Evolutionary conservation across 2,113 vertebrate species (phyloP).

Genomic region (Corythoichthys haematopterus): DNA sequence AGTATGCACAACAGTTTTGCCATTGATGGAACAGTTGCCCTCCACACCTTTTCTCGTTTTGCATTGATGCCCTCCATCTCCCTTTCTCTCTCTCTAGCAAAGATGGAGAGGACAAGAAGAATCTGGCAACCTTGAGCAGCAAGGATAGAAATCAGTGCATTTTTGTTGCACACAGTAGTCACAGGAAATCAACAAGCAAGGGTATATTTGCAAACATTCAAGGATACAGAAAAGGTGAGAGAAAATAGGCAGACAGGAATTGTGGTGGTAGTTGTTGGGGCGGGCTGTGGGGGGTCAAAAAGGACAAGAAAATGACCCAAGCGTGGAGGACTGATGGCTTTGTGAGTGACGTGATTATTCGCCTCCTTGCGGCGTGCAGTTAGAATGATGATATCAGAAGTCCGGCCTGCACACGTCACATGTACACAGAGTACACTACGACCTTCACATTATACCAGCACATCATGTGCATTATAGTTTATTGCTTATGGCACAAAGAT

Average conservation of each 20-base stretch:
- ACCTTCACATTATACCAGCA: conserved; percentile 60
- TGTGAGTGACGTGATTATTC: conserved; percentile 71
- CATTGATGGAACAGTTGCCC: conserved; percentile 75
- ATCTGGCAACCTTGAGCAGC: conserved; percentile 58
- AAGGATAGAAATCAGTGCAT: conserved; percentile 50
- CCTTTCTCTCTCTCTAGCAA: conserved; percentile 36
- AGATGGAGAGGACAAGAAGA: conserved; percentile 45
- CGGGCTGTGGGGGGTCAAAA: neutral
- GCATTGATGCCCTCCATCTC: conserved; percentile 54
- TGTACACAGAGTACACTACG: conserved; percentile 41
- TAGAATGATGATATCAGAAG: conserved; percentile 63
- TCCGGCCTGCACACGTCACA: conserved; percentile 29
- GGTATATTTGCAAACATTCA: conserved; percentile 43
- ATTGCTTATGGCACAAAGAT: conserved; percentile 51
- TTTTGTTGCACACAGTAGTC: conserved; percentile 40
- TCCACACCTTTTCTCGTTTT: conserved; percentile 49
- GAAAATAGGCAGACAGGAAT: conserved; percentile 10
- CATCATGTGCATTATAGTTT: conserved; percentile 55
- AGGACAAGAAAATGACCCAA: conserved; percentile 56
- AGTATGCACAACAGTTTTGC: conserved; percentile 49
- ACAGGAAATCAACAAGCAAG: conserved; percentile 48
- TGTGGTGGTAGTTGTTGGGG: neutral
- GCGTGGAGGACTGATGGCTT: conserved; percentile 67
- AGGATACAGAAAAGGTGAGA: conserved; percentile 39
- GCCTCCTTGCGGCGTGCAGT: conserved; percentile 53